These are phyloP conservation scores for Antheraea pernyi DNA, from an alignment of 1,140 invertebrate species.

Conservation along the genomic window DNA sequence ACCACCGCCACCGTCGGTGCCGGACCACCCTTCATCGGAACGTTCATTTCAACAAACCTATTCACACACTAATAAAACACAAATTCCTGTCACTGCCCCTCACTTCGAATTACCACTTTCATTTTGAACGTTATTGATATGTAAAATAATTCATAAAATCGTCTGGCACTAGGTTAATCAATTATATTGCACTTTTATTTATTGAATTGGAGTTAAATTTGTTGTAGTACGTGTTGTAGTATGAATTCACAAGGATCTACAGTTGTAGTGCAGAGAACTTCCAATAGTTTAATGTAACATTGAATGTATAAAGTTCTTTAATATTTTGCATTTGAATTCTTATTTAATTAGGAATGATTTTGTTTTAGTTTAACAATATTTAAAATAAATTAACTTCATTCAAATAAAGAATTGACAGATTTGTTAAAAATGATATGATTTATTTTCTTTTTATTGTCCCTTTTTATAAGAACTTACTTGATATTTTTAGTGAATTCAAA, in stretches of 20 bases:
- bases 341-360: too few species aligned
- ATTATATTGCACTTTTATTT: neutral
- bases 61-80: conserved; percentile 14
- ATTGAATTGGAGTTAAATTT: too few species aligned
- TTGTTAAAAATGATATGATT: conserved; percentile 23
- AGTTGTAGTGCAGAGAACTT: neutral
- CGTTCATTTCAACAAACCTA: conserved; percentile 57
- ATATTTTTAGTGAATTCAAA: neutral
- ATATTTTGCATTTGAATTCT: neutral
- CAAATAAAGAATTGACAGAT: conserved; percentile 16
- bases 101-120: neutral
- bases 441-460: conserved; percentile 18
- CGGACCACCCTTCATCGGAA: conserved; percentile 58
- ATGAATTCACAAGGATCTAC: too few species aligned
- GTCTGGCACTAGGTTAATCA: neutral
- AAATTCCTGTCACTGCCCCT: conserved; percentile 7
- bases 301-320: neutral
- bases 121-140: neutral
- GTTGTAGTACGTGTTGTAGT: too few species aligned
- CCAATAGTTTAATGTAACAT: neutral
- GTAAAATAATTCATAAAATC: neutral
- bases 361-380: neutral
- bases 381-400: conserved; percentile 11
- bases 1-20: conserved; percentile 78
- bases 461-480: conserved; percentile 7